These are phyloP conservation scores for Puntigrus tetrazona DNA, from an alignment of 2,113 vertebrate genomes.

Conservation along the genomic window DNA sequence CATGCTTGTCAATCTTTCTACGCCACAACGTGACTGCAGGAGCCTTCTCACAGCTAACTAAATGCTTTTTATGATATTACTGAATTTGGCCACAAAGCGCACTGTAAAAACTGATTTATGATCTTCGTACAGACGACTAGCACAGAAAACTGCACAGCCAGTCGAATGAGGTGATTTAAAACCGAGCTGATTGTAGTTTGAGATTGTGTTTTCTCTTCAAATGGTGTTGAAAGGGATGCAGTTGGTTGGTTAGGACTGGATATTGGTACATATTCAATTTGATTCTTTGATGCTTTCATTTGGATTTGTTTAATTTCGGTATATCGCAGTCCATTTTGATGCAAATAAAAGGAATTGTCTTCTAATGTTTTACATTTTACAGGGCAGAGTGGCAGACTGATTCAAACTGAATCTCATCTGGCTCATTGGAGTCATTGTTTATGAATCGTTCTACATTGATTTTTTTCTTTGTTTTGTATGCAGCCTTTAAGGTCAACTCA, in stretches of 20 bases:
- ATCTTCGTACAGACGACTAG: neutral
- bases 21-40: neutral
- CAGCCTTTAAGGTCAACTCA: neutral
- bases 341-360: neutral
- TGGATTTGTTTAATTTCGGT: neutral
- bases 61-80: neutral
- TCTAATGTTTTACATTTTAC: neutral
- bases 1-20: slow-evolving; percentile 39
- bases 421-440: neutral
- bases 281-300: neutral
- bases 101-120: neutral
- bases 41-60: neutral
- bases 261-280: neutral
- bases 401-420: neutral
- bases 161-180: neutral
- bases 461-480: neutral
- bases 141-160: neutral
- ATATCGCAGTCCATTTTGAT: neutral
- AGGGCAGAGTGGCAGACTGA: neutral
- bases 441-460: neutral
- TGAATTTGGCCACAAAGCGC: neutral
- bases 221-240: neutral
- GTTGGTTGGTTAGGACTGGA: neutral
- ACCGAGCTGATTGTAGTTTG: neutral
- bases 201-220: neutral